phyloP scores from a whole-genome alignment of 2,797 vertebrate genomes.

The Cossypha caffra region DNA sequence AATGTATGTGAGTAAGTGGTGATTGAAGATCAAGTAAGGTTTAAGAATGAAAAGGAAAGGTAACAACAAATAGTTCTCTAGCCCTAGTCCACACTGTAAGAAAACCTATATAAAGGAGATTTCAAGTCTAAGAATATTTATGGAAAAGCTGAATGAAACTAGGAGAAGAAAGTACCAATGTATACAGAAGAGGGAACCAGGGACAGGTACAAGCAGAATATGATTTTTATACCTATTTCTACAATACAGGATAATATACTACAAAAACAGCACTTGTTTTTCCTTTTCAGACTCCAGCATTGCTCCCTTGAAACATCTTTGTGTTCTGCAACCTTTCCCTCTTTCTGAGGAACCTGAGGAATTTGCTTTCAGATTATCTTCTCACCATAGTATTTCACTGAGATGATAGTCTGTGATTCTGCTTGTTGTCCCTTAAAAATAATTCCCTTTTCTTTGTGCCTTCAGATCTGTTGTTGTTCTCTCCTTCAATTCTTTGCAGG shows the following conservation, averaged over 20 bases:
- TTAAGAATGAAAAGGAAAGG: neutral
- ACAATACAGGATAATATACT: neutral
- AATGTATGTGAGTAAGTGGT: neutral
- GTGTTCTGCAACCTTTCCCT: neutral
- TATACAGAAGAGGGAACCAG: neutral
- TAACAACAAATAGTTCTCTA: neutral
- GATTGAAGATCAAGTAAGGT: neutral
- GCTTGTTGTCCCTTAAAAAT: neutral
- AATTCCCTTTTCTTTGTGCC: neutral
- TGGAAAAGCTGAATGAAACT: neutral
- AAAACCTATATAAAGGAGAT: neutral
- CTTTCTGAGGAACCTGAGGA: neutral
- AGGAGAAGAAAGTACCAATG: neutral
- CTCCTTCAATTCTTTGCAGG: neutral
- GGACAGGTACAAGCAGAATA: neutral
- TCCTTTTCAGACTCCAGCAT: neutral
- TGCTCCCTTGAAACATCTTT: neutral
- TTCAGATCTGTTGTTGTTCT: neutral
- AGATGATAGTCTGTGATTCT: neutral
- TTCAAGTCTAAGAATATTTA: neutral
- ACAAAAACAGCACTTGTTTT: neutral
- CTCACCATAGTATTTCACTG: neutral
- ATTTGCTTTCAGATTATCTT: neutral
- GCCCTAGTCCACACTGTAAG: neutral
- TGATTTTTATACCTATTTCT: rapidly evolving